A percentile compares a stretch with the other conserved stretches of the same genome.
phyloP scores from a whole-genome alignment of 2,113 vertebrate species.

The sheep (Ovis aries) region DNA sequence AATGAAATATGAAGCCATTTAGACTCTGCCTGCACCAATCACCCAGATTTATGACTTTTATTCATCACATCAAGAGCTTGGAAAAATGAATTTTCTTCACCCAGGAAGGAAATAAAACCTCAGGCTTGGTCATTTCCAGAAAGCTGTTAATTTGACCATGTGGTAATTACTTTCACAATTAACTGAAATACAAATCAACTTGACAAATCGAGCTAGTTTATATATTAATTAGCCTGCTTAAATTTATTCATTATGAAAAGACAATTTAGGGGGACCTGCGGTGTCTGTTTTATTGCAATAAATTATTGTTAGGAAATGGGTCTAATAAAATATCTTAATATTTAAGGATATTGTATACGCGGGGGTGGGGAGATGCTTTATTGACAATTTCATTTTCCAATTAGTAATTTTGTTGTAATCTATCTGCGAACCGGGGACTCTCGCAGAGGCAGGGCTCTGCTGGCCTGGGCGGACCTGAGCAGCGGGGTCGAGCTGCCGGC shows the following conservation, averaged over 20 bases:
- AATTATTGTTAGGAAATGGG: slow-evolving; percentile 86
- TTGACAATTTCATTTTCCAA: slow-evolving; percentile 76
- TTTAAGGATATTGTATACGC: slow-evolving; percentile 63
- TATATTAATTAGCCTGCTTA: slow-evolving; percentile 95
- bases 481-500: background rate
- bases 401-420: slow-evolving; percentile 68
- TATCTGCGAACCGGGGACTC: background rate
- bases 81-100: slow-evolving; percentile 96
- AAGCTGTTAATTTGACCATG: slow-evolving; percentile 95
- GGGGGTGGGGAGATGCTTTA: slow-evolving; percentile 24
- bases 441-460: background rate
- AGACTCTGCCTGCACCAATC: slow-evolving; percentile 97
- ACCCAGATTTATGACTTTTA: slow-evolving; percentile 97
- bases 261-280: slow-evolving; percentile 88
- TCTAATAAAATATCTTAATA: slow-evolving; percentile 76
- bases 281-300: slow-evolving; percentile 93
- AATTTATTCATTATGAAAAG: slow-evolving; percentile 99
- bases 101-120: slow-evolving; percentile 91
- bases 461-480: background rate
- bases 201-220: slow-evolving; percentile 98
- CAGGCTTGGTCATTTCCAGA: slow-evolving; percentile 93
- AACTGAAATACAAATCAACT: slow-evolving; percentile 99
- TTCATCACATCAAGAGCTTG: slow-evolving; percentile 97
- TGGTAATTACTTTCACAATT: slow-evolving; percentile 99
- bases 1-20: slow-evolving; percentile 99